Percentiles rank a stretch among this genome's conserved stretches.
Conservation (phyloP, 2,113 vertebrate genomes). For the Panthera leo region DNA sequence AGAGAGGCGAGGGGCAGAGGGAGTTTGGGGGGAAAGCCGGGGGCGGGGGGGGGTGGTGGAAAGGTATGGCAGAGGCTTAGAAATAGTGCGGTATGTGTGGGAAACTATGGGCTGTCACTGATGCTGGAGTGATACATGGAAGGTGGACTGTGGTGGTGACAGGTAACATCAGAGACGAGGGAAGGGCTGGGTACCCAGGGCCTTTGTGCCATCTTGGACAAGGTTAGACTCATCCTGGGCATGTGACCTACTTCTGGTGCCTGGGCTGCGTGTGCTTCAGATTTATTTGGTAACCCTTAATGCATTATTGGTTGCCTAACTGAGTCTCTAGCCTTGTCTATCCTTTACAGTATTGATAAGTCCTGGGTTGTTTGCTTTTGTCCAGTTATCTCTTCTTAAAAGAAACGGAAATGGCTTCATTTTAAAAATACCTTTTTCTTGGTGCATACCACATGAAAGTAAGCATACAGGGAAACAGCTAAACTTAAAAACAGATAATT, state of each 20-base stretch:
- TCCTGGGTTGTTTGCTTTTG: neutral
- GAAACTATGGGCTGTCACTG: neutral
- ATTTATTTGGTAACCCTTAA: neutral
- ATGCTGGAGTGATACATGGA: neutral
- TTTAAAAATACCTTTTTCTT: conserved; percentile 12
- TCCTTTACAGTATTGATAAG: neutral
- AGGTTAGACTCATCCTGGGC: neutral
- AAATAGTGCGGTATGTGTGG: neutral
- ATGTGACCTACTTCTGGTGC: neutral
- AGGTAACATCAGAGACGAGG: neutral
- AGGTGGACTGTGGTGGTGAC: neutral
- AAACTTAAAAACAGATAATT: neutral
- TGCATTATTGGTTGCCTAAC: neutral
- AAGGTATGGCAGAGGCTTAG: neutral
- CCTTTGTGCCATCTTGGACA: neutral
- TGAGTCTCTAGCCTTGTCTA: neutral
- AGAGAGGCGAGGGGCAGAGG: neutral
- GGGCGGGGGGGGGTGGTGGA: too few species aligned
- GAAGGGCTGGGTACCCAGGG: neutral
- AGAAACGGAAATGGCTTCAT: neutral
- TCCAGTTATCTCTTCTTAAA: neutral
- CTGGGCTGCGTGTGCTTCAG: neutral
- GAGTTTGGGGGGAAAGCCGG: neutral
- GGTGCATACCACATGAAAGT: neutral
- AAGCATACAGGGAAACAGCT: neutral